Evolutionary conservation across 2,888 invertebrate species (phyloP), one percentile per base, ranked within the genome.

Genomic region (Eustalomyia histrio): DNA sequence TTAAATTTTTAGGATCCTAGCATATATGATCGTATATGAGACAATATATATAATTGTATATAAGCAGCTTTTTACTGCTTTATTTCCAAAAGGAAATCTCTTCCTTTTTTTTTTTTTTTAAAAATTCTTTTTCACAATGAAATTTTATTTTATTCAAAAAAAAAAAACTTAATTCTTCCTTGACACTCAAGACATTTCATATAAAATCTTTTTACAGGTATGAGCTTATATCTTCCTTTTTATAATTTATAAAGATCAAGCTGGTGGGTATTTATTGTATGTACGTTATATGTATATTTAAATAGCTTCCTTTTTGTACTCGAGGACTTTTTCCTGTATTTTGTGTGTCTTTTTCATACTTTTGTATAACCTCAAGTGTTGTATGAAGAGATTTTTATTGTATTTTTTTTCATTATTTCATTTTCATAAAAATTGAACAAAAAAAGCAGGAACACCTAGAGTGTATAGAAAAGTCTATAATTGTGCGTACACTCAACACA

Each of bases 201-300:
- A n/a, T 5, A n/a, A n/a, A 14, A 47, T 47, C n/a, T 14, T 47
- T 47, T 47, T 5, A 47, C 43, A 14, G 43, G n/a, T 47, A n/a
- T n/a, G n/a, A n/a, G 14, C 43, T 14, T n/a, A 39, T 1, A 2
- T n/a, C 43, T 47, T 43, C 12, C 12, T 43, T 2, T 43, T n/a
- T 7, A 47, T 14, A 47, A 47, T 47, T 47, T 47, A n/a, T 47
- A n/a, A 14, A 5, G n/a, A n/a, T 47, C 5, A 29, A 14, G 43
- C 39, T 39, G 39, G 14, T 39, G 39, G 39, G 39, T 47, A 12
- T 39, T 39, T 39, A 18, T 50, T 58, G 14, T 18, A 18, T 33
- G 10, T 29, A 72, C n/a, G n/a, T n/a, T n/a, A n/a, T n/a, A n/a
- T n/a, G n/a, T 43, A 47, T 43, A 63, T 72, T 55, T 43, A 43